Evolutionary conservation across 2,113 vertebrate genomes (phyloP), one percentile per base, ranked within the genome.

Genomic region (Zosterops borbonicus): DNA sequence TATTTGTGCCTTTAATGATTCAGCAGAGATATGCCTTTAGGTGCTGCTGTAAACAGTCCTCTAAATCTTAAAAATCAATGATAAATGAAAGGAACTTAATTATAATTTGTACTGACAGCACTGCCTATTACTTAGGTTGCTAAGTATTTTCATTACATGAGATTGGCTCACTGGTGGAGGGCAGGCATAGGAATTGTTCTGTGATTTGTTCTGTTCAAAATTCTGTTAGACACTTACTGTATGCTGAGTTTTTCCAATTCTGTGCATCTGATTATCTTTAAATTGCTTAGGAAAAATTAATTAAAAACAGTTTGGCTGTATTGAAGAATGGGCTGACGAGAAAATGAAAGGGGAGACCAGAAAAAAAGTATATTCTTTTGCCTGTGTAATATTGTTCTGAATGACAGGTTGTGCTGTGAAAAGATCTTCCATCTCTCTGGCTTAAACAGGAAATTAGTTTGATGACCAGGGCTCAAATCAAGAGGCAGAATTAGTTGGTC

Each of bases 41-140:
- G 59, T 90, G 35, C 53, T 85, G 55, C 69, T 6, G 0, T 92
- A 89, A 94, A 76, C 39, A 62, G 67, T 85, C 41, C 65, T 91
- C 70, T 92, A 62, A 85, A 84, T 89, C 78, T 87, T 70, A 58
- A 79, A 92, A 91, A 91, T 91, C 63, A 77, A 83, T 93, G 78
- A 55, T 74, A 94, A 95, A 87, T 89, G 47, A 85, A 86, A 65
- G 59, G n/a, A 92, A 85, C 46, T 94, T 93, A 83, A 67, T 95
- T 90, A 55, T 53, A 73, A 84, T 84, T 84, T 76, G 22, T 91
- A 75, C 58, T 79, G 53, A 71, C 84, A 87, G 78, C 35, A 39
- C 33, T 91, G 62, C 47, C 67, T 92, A 42, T 92, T 95, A 91
- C 74, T 96, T 87, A 85, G 53, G 55, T 79, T 94, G 64, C 77